Evolutionary conservation across 1,140 invertebrate species (phyloP).

Genomic region (Dendrolimus kikuchii): DNA sequence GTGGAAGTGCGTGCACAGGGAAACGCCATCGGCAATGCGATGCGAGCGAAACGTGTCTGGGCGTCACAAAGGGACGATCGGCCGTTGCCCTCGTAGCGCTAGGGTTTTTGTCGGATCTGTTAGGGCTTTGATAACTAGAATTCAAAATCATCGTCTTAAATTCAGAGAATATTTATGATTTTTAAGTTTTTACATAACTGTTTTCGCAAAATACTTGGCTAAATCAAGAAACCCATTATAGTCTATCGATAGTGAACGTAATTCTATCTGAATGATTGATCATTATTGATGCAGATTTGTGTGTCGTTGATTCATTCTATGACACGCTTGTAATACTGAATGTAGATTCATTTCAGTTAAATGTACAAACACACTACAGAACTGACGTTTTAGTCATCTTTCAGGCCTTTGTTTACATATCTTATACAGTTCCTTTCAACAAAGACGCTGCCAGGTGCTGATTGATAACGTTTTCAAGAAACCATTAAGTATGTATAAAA

Average conservation of each 20-base stretch:
- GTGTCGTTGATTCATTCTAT: slow-evolving; percentile 7
- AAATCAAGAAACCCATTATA: too few species aligned
- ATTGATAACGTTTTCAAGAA: too few species aligned
- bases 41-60: slow-evolving; percentile 5
- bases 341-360: slow-evolving; percentile 1
- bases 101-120: slow-evolving; percentile 4
- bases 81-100: slow-evolving; percentile 36
- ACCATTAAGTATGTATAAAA: too few species aligned
- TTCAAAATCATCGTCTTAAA: too few species aligned
- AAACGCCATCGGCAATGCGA: slow-evolving; percentile 8
- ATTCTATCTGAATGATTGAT: too few species aligned
- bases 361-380: too few species aligned
- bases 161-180: too few species aligned
- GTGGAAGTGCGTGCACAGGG: slow-evolving; percentile 16
- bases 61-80: slow-evolving; percentile 32
- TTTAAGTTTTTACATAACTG: too few species aligned
- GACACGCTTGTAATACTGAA: slow-evolving; percentile 7
- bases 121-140: too few species aligned
- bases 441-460: not conserved
- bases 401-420: slow-evolving; percentile 24
- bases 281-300: not conserved
- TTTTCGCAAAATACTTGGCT: too few species aligned
- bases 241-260: too few species aligned
- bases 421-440: too few species aligned
- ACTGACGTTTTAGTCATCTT: slow-evolving; percentile 8